Evolutionary conservation across 2,113 vertebrate genomes (phyloP), one percentile per base, ranked within the genome.

Genomic region (Cyanocitta stelleri): DNA sequence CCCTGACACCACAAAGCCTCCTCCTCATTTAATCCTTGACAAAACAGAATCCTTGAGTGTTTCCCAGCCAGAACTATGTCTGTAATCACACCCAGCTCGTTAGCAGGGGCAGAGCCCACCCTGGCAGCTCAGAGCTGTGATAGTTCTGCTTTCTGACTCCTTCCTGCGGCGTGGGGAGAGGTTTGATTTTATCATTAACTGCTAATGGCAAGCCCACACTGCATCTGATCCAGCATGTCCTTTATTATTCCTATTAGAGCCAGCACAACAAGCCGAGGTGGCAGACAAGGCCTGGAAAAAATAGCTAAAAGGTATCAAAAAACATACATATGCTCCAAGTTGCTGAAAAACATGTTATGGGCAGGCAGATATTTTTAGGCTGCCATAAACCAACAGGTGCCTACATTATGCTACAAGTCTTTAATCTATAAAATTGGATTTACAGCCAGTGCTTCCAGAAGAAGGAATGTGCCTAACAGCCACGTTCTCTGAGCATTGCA

Each of bases 371-470:
- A 94, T 93, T 95, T 93, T 96, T 93, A 90, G 90, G 72, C 69
- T 71, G 82, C 75, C 82, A 91, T 93, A 95, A 95, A 77, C 63
- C 6, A 3, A 90, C 93, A 96, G 95, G 95, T 96, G 95, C 86
- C 92, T 93, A 67, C 75, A 68, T 93, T 84, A 71, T 88, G 79
- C 79, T 84, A 23, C 51, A 32, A 84, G 52, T 41, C 83, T 93
- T 80, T 82, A 92, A 81, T 92, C 93, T 89, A 89, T 72, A 88
- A 94, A 93, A 90, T 48, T 74, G 85, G 68, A 80, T 92, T 93
- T 94, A 62, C 79, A 94, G 78, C 18, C 87, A 59, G 68, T 44
- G 56, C 67, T 88, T 63, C 27, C 51, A 67, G 63, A 22, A 55
- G 84, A 94, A 90, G 12, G 64, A 84, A 29, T 6, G 61, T 63